Evolutionary conservation across 64 coral and sea anemone species (phyloP), one percentile per base, ranked within the genome.

Genomic region (Anthopleura sola): DNA sequence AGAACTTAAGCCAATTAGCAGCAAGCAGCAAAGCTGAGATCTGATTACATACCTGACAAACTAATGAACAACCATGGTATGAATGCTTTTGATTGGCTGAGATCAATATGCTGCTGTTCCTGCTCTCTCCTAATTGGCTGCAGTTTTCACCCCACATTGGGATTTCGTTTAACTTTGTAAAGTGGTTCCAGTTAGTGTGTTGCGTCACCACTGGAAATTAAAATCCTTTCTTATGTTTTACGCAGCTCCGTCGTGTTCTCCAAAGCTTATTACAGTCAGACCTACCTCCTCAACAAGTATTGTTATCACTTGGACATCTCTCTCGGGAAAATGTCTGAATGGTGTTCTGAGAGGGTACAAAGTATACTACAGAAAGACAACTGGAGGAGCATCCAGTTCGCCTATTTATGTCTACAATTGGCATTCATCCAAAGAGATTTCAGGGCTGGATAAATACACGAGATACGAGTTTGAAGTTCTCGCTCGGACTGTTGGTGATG

Each of bases 181-280:
- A 44, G 40, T 44, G 40, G 40, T 44, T 8, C 40, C 40, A 44
- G 40, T 44, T 44, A 44, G 40, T 8, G 40, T 44, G 0, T n/a
- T n/a, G n/a, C n/a, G n/a, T 44, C 40, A 3, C 9, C 4, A 44
- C 40, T 44, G 40, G 40, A 8, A 44, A 44, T 44, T 6, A 44
- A 44, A 44, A 44, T 44, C 9, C 1, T 3, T 44, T 44, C 9
- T 44, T 8, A 2, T 7, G 6, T 79, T 18, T 40, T 44, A 17
- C 39, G n/a, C 39, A 79, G 76, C 76, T 24, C 76, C 76, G 37
- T 28, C 19, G 1, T 79, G 76, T 79, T 11, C 76, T 79, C 76
- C 76, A 48, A 79, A 0, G 17, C 37, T 79, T 33, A 5, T 13
- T 21, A n/a, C 76, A 79, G 76, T 23, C 34, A 24, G 47, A 79